These are phyloP conservation scores for Lasiommata megera DNA, from an alignment of 2,888 invertebrate species.

Conservation along the genomic window DNA sequence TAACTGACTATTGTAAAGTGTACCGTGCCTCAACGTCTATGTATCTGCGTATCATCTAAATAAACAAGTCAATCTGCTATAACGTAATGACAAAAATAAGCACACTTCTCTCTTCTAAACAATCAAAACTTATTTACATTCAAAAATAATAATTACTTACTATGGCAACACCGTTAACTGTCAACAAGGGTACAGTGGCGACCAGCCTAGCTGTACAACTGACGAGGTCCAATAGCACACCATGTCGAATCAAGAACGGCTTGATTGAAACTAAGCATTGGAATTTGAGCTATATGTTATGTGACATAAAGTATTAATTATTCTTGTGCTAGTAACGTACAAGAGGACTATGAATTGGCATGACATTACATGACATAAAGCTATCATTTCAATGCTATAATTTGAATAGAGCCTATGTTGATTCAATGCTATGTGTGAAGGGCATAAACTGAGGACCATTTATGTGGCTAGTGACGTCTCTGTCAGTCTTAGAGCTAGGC, in stretches of 20 bases:
- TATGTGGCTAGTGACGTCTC: neutral
- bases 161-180: slow-evolving; percentile 79
- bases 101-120: slow-evolving; percentile 63
- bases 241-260: neutral
- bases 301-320: too few species aligned
- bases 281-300: too few species aligned
- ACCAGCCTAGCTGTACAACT: slow-evolving; percentile 38
- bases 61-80: slow-evolving; percentile 40
- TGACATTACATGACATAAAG: too few species aligned
- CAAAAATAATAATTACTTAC: slow-evolving; percentile 74
- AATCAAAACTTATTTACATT: slow-evolving; percentile 77
- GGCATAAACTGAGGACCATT: too few species aligned
- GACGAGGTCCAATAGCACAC: neutral
- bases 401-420: too few species aligned
- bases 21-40: slow-evolving; percentile 58
- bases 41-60: slow-evolving; percentile 38
- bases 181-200: slow-evolving; percentile 68
- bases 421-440: too few species aligned
- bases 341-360: too few species aligned
- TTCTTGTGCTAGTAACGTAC: too few species aligned
- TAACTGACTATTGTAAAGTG: slow-evolving; percentile 73
- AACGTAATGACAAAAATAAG: slow-evolving; percentile 56
- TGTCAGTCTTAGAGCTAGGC: neutral
- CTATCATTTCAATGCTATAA: too few species aligned
- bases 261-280: too few species aligned